Evolutionary conservation across 2,113 vertebrate genomes (phyloP).

Genomic region (Sclerurus mexicanus): DNA sequence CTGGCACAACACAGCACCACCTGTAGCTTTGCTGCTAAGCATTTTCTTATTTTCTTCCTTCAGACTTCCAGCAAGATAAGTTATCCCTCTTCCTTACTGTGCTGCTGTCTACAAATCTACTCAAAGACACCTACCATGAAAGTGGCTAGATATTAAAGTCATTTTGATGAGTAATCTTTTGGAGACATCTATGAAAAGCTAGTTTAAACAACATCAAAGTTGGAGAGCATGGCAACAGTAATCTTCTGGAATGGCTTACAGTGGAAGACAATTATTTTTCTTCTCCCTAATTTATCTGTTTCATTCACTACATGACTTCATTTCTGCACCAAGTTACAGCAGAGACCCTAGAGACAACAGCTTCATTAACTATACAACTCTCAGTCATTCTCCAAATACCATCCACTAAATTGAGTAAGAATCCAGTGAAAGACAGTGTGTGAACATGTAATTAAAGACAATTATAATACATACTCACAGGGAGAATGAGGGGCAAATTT

Average conservation of each 20-base stretch:
- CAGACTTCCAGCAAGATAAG: not conserved
- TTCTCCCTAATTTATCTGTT: not conserved
- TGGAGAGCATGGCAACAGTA: not conserved
- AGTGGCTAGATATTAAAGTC: not conserved
- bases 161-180: not conserved
- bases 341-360: not conserved
- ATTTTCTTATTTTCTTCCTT: not conserved
- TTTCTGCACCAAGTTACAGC: not conserved
- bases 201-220: not conserved
- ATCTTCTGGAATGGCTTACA: not conserved
- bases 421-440: not conserved
- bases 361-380: not conserved
- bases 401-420: not conserved
- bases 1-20: not conserved
- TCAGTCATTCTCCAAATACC: not conserved
- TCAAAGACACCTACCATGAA: not conserved
- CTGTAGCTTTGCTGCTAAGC: not conserved
- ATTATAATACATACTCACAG: not conserved
- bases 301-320: not conserved
- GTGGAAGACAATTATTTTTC: not conserved
- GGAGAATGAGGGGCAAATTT: not conserved
- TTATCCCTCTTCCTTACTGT: not conserved
- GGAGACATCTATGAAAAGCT: not conserved
- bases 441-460: constrained; percentile 24
- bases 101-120: not conserved